These are phyloP conservation scores for Cydia amplana DNA, from an alignment of 1,140 invertebrate species.

Conservation along the genomic window DNA sequence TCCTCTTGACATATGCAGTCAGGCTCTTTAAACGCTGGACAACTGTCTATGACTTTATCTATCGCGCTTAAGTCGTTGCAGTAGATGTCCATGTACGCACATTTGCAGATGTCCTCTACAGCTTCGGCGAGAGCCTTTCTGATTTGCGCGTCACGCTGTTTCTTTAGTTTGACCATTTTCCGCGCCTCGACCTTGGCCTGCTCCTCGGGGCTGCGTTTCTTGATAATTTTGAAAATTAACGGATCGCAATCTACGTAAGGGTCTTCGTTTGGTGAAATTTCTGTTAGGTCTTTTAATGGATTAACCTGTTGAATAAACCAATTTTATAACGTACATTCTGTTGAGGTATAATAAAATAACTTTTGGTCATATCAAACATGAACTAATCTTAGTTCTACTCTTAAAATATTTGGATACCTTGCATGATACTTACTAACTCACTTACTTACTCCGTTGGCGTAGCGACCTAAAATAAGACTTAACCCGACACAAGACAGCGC, in stretches of 20 bases:
- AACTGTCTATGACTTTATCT: conserved; percentile 71
- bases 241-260: conserved; percentile 81
- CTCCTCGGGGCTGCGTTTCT: conserved; percentile 74
- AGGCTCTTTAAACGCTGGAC: conserved; percentile 71
- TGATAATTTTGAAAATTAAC: conserved; percentile 80
- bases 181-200: conserved; percentile 71
- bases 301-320: conserved; percentile 69
- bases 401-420: too few relatives aligned
- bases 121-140: conserved; percentile 70
- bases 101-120: conserved; percentile 74
- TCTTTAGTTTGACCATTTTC: conserved; percentile 71
- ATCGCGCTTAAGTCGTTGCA: conserved; percentile 74
- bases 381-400: too few relatives aligned
- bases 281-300: conserved; percentile 79
- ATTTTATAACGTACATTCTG: neutral
- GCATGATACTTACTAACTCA: neutral
- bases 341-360: too few relatives aligned
- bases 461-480: too few relatives aligned
- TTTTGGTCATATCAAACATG: too few relatives aligned
- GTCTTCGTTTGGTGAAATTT: conserved; percentile 76
- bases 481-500: too few relatives aligned
- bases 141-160: conserved; percentile 69
- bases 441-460: too few relatives aligned
- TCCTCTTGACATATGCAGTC: conserved; percentile 69
- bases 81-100: conserved; percentile 76